Conservation (phyloP, 1,140 invertebrate genomes). For the Coptotermes formosanus region DNA sequence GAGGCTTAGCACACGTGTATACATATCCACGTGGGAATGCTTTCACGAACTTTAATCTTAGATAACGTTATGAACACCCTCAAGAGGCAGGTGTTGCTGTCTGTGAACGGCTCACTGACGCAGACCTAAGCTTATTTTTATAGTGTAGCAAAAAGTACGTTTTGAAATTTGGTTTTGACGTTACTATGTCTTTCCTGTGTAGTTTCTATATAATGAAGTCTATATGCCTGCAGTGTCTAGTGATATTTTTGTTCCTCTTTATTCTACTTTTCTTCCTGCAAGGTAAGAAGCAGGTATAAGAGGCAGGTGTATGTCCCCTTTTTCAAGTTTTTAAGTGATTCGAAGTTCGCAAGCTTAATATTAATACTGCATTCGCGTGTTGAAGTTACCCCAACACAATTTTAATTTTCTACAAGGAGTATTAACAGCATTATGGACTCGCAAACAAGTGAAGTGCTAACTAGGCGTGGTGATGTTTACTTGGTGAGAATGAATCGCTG, state of each 20-base stretch:
- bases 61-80: not conserved
- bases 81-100: not conserved
- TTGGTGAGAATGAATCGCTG: no score
- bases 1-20: not conserved
- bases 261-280: not conserved
- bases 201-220: not conserved
- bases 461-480: no score
- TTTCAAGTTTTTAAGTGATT: no score
- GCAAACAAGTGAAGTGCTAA: no score
- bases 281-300: no score
- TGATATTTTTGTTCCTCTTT: not conserved
- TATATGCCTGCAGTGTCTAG: not conserved
- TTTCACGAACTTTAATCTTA: slow-evolving; percentile 7
- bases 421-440: no score
- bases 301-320: no score
- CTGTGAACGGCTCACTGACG: not conserved
- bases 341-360: no score
- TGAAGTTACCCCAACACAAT: no score
- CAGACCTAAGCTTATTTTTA: not conserved
- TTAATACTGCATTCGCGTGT: no score
- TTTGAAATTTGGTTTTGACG: not conserved
- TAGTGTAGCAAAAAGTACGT: not conserved
- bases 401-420: no score
- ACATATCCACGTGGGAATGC: not conserved
- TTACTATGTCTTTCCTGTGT: not conserved